Evolutionary conservation across 2,113 vertebrate species (phyloP), one percentile per base, ranked within the genome.

Genomic region (Larimichthys crocea): DNA sequence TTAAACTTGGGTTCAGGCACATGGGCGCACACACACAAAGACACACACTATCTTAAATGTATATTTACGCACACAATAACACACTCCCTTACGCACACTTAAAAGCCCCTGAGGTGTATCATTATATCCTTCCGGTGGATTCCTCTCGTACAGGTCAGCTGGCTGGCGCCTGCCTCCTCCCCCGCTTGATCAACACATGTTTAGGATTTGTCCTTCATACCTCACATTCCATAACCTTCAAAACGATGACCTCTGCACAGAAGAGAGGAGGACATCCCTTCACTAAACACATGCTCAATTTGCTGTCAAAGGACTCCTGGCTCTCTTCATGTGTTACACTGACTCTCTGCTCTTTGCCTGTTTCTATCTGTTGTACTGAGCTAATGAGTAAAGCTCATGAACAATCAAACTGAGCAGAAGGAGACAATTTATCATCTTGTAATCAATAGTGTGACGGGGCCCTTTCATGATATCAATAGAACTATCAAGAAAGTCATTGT

Each of bases 171-270:
- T 93, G 92, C 87, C 89, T 80, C 40, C 53, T 64, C 55, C 88
- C 83, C 90, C 72, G 83, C 85, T 87, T 84, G 19, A 74, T 88
- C 92, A 95, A 92, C 92, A 93, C 87, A 88, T 94, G 89, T 94
- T 95, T 92, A 90, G 86, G 87, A 92, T 94, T 92, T 77, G 50
- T 84, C 29, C 67, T 53, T 44, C 62, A 68, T 59, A 67, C 60
- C 69, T 81, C 48, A 66, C 75, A 80, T 90, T 78, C 80, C 84
- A 82, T 60, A 63, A 17, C 31, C 67, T 79, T 79, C 59, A 69
- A 79, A 55, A 49, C 61, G n/a, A 12, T 44, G 68, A 60, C 63
- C 76, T 71, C 16, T 20, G 11, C 1, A 15, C 20, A 16, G n/a
- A 76, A 52, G 31, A 46, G 74, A 63, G 31, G 42, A 67, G 50